Conservation (phyloP, 1,140 invertebrate genomes). For the Halesus radiatus region DNA sequence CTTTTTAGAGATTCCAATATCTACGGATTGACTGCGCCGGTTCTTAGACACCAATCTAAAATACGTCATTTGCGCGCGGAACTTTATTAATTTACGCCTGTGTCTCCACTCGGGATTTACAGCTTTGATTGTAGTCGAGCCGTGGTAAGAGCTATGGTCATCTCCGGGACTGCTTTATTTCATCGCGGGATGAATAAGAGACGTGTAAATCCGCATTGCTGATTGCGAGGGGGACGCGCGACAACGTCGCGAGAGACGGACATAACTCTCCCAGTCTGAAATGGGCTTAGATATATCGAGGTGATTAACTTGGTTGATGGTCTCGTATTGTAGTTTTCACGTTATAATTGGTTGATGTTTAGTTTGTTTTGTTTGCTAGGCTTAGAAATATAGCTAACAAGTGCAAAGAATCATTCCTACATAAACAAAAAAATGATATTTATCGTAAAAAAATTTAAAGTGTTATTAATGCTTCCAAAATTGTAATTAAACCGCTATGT, state of each 20-base stretch:
- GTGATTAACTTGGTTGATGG: background rate
- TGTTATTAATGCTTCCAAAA: no score
- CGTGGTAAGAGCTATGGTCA: background rate
- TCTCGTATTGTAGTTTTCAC: background rate
- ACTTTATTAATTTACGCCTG: slow-evolving; percentile 55
- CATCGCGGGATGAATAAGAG: background rate
- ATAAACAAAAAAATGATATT: no score
- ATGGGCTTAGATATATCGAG: background rate
- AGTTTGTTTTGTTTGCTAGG: background rate
- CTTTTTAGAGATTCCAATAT: no score
- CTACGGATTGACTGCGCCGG: slow-evolving; percentile 15
- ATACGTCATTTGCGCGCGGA: slow-evolving; percentile 53
- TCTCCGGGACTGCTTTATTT: slow-evolving; percentile 8
- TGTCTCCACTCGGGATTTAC: slow-evolving; percentile 52
- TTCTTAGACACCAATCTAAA: slow-evolving; percentile 46
- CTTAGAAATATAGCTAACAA: no score
- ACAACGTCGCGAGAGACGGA: background rate
- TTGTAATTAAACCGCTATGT: no score
- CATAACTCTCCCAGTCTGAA: background rate
- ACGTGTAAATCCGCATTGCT: background rate
- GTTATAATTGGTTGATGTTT: slow-evolving; percentile 1
- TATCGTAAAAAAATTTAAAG: no score
- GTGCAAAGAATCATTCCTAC: no score
- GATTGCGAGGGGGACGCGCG: slow-evolving; percentile 18
- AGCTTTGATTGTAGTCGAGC: slow-evolving; percentile 48